Evolutionary conservation across 1,140 invertebrate species (phyloP).

Genomic region (Drosophila teissieri): DNA sequence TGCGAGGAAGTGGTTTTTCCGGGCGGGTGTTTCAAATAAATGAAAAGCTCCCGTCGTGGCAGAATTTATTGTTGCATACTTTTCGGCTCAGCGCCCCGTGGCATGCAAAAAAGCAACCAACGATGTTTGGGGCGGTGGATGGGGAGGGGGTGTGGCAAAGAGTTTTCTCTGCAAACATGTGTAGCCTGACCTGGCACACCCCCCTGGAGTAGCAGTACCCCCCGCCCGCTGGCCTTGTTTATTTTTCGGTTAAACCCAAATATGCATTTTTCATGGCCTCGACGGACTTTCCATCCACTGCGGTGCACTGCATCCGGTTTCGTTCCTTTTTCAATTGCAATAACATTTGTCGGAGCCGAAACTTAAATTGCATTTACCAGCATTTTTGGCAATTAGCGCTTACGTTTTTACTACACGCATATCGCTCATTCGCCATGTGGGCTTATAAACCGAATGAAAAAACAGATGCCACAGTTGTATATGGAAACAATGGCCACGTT

Average conservation of each 20-base stretch:
- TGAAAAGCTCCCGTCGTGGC: slow-evolving; percentile 58
- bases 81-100: slow-evolving; percentile 74
- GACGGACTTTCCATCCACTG: slow-evolving; percentile 26
- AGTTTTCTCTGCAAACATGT: slow-evolving; percentile 56
- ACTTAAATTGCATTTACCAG: slow-evolving; percentile 77
- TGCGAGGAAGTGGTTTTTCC: not conserved
- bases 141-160: slow-evolving; percentile 24
- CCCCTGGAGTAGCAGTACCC: not conserved
- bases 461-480: slow-evolving; percentile 32
- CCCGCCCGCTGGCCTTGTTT: slow-evolving; percentile 50
- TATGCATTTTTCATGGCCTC: slow-evolving; percentile 79
- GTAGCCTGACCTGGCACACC: slow-evolving; percentile 6
- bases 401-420: slow-evolving; percentile 50
- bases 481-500: slow-evolving; percentile 44
- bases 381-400: slow-evolving; percentile 66
- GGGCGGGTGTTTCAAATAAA: slow-evolving; percentile 45
- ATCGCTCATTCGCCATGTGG: slow-evolving; percentile 61
- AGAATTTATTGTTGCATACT: slow-evolving; percentile 80
- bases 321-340: slow-evolving; percentile 72
- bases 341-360: slow-evolving; percentile 67
- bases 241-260: slow-evolving; percentile 80
- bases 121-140: not conserved
- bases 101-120: slow-evolving; percentile 28
- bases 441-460: slow-evolving; percentile 67
- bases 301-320: too few species aligned